These are phyloP conservation scores for Strigamia crassipes DNA, from an alignment of 2,888 invertebrate genomes.

Conservation along the genomic window DNA sequence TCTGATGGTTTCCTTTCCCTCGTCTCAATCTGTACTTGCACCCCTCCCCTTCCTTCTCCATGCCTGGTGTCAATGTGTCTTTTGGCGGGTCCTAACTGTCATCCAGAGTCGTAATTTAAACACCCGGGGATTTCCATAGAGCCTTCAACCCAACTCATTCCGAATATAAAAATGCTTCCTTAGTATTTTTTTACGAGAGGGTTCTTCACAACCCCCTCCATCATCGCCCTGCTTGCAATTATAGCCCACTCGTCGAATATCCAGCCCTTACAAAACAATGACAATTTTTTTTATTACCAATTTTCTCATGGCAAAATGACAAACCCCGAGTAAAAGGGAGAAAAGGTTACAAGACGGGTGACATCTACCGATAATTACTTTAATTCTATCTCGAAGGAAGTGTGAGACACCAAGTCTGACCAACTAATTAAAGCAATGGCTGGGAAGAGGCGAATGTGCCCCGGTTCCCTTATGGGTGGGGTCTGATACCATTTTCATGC, in stretches of 20 bases:
- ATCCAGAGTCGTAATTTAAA: conserved; percentile 32
- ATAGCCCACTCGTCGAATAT: neutral
- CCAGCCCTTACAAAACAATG: conserved; percentile 7
- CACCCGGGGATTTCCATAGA: conserved; percentile 39
- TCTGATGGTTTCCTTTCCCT: conserved; percentile 33
- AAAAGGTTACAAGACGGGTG: neutral
- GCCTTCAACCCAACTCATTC: conserved; percentile 17
- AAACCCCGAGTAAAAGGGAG: neutral
- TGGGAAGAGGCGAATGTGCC: neutral
- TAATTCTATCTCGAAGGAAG: neutral
- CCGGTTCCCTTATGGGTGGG: neutral
- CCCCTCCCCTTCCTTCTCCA: conserved; percentile 21
- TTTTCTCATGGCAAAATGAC: neutral
- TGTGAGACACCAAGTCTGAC: neutral
- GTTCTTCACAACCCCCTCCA: neutral
- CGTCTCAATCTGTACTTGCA: conserved; percentile 39
- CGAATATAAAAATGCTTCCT: conserved; percentile 39
- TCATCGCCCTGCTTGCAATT: conserved; percentile 20
- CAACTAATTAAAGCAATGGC: conserved; percentile 2
- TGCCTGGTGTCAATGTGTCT: conserved; percentile 36
- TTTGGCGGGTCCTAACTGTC: conserved; percentile 40
- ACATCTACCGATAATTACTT: conserved; percentile 42
- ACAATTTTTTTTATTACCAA: neutral
- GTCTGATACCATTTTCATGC: conserved; percentile 24
- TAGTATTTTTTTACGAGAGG: conserved; percentile 26